Evolutionary conservation across 2,888 invertebrate genomes (phyloP), one percentile per base, ranked within the genome.

Genomic region (Cheiracanthium punctorium): DNA sequence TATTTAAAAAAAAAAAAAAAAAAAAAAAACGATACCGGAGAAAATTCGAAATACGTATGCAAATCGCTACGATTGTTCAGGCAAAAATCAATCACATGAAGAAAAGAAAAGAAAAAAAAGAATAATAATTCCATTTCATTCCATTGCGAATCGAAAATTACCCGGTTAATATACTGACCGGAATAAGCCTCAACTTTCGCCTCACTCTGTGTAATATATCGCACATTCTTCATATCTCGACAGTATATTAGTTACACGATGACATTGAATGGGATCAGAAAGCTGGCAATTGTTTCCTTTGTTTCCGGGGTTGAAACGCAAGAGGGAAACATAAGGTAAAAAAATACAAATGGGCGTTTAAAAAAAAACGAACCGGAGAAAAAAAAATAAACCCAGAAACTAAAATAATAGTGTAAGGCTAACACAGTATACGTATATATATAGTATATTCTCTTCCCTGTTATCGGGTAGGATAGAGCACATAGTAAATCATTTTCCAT

Each of bases 401-500:
- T n/a, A 58, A 58, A 58, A 58, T 58, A 58, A 58, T 24, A 58
- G 58, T 24, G 58, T 58, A 58, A 24, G 58, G 58, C 24, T 58
- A 24, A 24, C 20, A 7, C 24, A n/a, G n/a, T n/a, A n/a, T n/a
- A n/a, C n/a, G n/a, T n/a, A n/a, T n/a, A n/a, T n/a, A n/a, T n/a
- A n/a, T n/a, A n/a, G n/a, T n/a, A 58, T 58, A 24, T 20, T 58
- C 12, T 24, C 24, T 58, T 58, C 12, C 58, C 58, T 58, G 58
- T 58, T 58, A 58, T 58, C 58, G 24, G 43, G 1, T 17, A 4
- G 58, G 24, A 58, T 58, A 58, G 58, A 1, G 58, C 24, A 58
- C 24, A 20, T 24, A 58, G 58, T 58, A 58, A 58, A 58, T 58
- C 58, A 58, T 58, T 58, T 58, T 58, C 58, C 58, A 58, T 58